Conservation (phyloP, 2,888 invertebrate species). For the Escarpia spicata region DNA sequence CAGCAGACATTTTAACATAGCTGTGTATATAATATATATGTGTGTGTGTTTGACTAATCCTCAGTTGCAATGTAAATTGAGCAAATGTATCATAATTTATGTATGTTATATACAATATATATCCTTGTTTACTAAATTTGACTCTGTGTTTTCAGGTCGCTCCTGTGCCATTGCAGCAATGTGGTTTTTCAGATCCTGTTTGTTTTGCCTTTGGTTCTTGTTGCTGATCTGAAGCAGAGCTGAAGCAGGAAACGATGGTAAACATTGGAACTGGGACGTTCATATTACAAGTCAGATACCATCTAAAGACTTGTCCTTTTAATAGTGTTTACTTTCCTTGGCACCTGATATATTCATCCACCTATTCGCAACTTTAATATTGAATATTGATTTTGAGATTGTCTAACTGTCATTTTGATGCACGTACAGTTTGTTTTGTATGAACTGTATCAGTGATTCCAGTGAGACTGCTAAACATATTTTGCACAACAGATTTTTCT, state of each 20-base stretch:
- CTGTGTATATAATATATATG: too few species aligned
- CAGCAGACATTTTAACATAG: too few species aligned
- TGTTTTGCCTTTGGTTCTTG: background rate
- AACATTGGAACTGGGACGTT: background rate
- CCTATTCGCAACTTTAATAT: too few species aligned
- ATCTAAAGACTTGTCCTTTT: too few species aligned
- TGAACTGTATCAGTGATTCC: background rate
- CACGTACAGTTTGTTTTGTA: background rate
- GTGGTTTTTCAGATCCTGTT: background rate
- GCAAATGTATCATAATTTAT: background rate
- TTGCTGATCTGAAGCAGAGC: background rate
- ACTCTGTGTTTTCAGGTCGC: background rate
- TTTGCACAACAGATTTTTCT: background rate
- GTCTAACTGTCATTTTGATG: too few species aligned
- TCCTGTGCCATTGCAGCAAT: background rate
- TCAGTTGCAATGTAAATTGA: background rate
- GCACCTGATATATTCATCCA: too few species aligned
- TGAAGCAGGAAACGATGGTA: background rate
- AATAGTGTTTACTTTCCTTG: too few species aligned
- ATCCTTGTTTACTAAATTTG: background rate
- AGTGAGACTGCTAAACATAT: background rate
- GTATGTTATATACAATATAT: background rate
- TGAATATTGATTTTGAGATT: too few species aligned
- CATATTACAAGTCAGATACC: too few species aligned
- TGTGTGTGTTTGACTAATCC: background rate